These are phyloP conservation scores for Lindbergichthys nudifrons DNA, from an alignment of 2,797 vertebrate species.

Conservation along the genomic window DNA sequence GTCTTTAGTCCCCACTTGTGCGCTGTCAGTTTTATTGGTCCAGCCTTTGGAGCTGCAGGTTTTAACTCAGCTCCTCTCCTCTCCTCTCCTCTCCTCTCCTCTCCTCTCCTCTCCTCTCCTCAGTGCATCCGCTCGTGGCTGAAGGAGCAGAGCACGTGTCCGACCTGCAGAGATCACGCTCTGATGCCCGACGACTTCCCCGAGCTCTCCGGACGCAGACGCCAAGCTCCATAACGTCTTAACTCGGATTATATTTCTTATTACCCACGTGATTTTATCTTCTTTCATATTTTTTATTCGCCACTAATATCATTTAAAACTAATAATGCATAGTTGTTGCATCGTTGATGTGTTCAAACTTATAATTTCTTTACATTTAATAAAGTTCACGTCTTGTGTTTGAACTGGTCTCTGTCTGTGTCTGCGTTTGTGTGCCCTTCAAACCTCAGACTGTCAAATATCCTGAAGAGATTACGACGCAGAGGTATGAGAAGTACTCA, in stretches of 20 bases:
- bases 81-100: too few species aligned
- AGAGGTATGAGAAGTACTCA: too few species aligned
- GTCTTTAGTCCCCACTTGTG: too few species aligned
- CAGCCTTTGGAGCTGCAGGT: too few species aligned
- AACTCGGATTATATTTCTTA: accelerated
- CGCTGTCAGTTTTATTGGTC: too few species aligned
- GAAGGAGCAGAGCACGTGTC: conserved; percentile 91
- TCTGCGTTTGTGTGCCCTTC: background rate
- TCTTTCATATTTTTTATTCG: background rate
- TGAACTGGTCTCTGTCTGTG: background rate
- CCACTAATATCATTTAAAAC: conserved; percentile 2
- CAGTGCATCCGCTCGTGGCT: conserved; percentile 89
- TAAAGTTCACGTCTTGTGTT: background rate
- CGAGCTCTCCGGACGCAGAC: conserved; percentile 75
- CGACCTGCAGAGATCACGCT: conserved; percentile 86
- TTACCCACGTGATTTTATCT: conserved; percentile 15
- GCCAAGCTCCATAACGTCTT: conserved; percentile 40
- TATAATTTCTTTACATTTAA: background rate
- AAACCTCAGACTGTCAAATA: background rate
- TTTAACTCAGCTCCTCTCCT: too few species aligned
- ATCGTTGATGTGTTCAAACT: background rate
- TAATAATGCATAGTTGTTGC: background rate
- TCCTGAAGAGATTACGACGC: too few species aligned
- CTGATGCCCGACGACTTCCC: conserved; percentile 89
- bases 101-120: too few species aligned